phyloP scores from a whole-genome alignment of 2,113 vertebrate species.

The Alligator sinensis region DNA sequence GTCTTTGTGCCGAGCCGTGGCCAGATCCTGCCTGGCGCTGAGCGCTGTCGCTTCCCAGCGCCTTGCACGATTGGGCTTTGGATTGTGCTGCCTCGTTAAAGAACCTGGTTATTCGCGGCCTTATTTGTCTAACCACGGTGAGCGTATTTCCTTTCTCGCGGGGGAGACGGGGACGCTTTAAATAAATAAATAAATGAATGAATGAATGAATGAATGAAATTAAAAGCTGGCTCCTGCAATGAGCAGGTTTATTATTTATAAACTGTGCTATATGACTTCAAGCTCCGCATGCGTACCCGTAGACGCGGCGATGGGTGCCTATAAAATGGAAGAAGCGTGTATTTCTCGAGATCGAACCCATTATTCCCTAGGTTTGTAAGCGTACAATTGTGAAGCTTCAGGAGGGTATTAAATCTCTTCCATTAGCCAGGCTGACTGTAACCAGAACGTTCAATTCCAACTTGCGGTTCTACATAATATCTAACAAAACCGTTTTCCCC shows the following conservation, averaged over 20 bases:
- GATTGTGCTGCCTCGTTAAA: background rate
- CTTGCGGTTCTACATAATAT: background rate
- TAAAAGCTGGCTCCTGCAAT: background rate
- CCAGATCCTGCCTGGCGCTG: background rate
- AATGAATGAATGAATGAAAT: too few species aligned
- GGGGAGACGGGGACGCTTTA: background rate
- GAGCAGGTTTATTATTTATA: background rate
- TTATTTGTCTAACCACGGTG: rapidly evolving
- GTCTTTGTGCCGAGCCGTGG: background rate
- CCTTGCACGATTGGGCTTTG: background rate
- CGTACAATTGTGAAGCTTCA: background rate
- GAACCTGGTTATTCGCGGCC: background rate
- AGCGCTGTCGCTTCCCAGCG: background rate
- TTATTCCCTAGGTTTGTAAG: background rate
- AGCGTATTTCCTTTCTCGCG: background rate
- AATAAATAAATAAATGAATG: background rate
- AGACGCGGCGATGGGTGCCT: rapidly evolving
- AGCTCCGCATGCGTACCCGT: rapidly evolving
- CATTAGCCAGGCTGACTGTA: background rate
- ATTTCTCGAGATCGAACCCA: rapidly evolving
- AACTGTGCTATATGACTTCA: background rate
- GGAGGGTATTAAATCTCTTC: background rate
- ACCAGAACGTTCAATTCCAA: background rate
- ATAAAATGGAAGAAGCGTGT: rapidly evolving
- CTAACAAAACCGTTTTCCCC: slow-evolving; percentile 49